Evolutionary conservation across 2,797 vertebrate genomes (phyloP), one percentile per base, ranked within the genome.

Genomic region (Hydrocynus forskahlii): DNA sequence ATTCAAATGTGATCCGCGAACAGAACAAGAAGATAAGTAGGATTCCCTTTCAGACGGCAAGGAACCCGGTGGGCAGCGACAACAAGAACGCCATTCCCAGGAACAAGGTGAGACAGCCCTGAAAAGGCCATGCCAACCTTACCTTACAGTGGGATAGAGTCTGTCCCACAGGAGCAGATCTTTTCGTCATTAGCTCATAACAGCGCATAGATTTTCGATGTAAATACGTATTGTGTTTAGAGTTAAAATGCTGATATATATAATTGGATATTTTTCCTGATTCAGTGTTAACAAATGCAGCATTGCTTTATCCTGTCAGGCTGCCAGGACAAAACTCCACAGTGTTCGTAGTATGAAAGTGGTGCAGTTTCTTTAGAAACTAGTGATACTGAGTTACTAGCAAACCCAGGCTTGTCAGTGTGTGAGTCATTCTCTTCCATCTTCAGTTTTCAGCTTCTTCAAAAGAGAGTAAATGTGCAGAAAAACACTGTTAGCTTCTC

Each of bases 1-100:
- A 97, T 85, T 95, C 96, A 89, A 92, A 92, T 86, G 92, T 94
- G 81, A 91, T 97, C 84, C 94, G 94, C 0, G 93, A 97, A 38
- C 91, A 95, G 78, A 99, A 97, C 90, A 95, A 94, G 95, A 96
- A 84, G 85, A 93, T 86, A 4, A 90, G 89, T 2, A 88, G 89
- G 75, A 89, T 85, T 4, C 85, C 88, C 63, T 88, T 90, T 85
- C 91, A 92, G 76, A 81, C 83, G 0, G 87, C 92, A 69, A 88
- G 87, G 54, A 95, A 94, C 60, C 81, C 85, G 55, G 80, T 87
- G 86, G 86, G 70, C 81, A 87, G 40, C 0, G 89, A 92, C 81
- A 91, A 87, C 54, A 86, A 88, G 66, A 14, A 86, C 57, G 17
- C 25, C 60, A 82, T 89, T 91, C 88, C 92, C 80, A 95, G 97